Evolutionary conservation across 2,113 vertebrate genomes (phyloP), one percentile per base, ranked within the genome.

Genomic region (Saccopteryx bilineata): DNA sequence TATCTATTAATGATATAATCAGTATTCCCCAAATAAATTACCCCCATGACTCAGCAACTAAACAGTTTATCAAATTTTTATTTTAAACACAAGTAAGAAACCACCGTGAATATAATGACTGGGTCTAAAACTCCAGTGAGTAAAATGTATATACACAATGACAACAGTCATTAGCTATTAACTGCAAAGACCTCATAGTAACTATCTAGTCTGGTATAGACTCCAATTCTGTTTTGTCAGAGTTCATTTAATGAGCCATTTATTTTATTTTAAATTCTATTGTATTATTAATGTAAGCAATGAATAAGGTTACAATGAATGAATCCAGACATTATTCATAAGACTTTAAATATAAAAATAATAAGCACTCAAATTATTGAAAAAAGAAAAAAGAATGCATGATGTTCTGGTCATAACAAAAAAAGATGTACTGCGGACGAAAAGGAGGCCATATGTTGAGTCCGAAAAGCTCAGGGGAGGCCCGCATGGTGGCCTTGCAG

Each of bases 191-290:
- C 33, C 21, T 93, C 39, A 82, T 60, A 68, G 28, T 68, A 60
- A 52, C 39, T 33, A 2, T 69, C 48, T 26, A 26, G 48, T 66
- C 24, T 66, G 15, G 4, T 75, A 12, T 33, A 61, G 61, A 69
- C 1, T 33, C 15, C 18, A 84, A 69, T 84, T 78, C 10, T 52
- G 28, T 9, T 69, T 93, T 93, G 19, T 28, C 17, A 48, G 14
- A 3, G 9, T 95, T 92, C 87, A 72, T 83, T 48, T 94, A 71
- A 89, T 95, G 86, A 94, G 5, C 9, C 60, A 19, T 1, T 76
- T 54, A 82, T 96, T 98, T 97, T 86, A 92, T 96, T 96, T 97
- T 85, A 92, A 94, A 94, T 9, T 63, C 9, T 84, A 39, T 3
- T 80, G 72, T 9, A 28, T 87, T 33, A 46, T 96, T 72, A 95